Conservation (phyloP, 2,888 invertebrate species). For the Mythimna impura region DNA sequence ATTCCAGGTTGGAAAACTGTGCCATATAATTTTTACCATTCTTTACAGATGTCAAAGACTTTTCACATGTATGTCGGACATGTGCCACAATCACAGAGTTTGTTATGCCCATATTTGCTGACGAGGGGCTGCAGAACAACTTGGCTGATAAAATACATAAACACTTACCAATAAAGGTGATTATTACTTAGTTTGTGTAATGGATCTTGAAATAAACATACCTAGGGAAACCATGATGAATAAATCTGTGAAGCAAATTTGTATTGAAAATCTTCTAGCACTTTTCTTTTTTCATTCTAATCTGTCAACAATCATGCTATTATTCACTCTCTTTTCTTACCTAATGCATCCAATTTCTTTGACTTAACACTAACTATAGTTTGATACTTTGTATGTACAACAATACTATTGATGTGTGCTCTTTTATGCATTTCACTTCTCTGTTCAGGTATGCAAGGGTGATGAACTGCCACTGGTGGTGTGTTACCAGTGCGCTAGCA, state of each 20-base stretch:
- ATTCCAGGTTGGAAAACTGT: background rate
- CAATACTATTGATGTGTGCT: background rate
- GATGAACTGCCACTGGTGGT: slow-evolving; percentile 91
- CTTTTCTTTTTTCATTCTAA: background rate
- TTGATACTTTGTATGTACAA: background rate
- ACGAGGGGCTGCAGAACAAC: slow-evolving; percentile 91
- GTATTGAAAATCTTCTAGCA: background rate
- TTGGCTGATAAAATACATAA: slow-evolving; percentile 91
- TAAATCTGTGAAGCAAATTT: background rate
- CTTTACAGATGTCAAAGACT: slow-evolving; percentile 72
- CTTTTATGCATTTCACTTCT: background rate
- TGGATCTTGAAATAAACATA: no score
- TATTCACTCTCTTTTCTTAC: no score
- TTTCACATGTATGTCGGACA: slow-evolving; percentile 86
- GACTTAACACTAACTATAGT: background rate
- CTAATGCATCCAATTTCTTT: no score
- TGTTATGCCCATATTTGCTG: slow-evolving; percentile 91
- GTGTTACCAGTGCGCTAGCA: slow-evolving; percentile 92
- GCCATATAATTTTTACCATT: background rate
- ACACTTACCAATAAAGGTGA: slow-evolving; percentile 92
- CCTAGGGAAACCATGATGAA: no score
- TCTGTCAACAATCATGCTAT: background rate
- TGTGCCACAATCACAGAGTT: slow-evolving; percentile 89
- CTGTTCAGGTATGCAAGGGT: slow-evolving; percentile 82
- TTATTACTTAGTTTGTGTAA: slow-evolving; percentile 45